phyloP scores from a whole-genome alignment of 2,888 invertebrate genomes.

The Kryphioiulus occultus region DNA sequence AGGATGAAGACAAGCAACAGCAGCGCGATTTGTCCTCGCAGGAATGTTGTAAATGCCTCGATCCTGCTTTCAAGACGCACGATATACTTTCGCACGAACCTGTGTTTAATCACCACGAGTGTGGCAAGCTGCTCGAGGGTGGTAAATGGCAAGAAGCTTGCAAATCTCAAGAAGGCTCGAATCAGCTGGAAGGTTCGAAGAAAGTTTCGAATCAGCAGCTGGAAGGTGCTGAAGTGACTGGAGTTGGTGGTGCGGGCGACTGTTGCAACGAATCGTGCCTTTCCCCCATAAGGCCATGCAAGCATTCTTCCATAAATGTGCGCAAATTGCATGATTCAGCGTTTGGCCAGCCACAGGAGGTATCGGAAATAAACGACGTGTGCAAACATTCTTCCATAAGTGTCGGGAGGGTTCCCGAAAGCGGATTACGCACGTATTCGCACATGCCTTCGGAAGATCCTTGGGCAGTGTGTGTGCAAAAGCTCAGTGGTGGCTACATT shows the following conservation, averaged over 20 bases:
- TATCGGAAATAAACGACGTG: conserved; percentile 28
- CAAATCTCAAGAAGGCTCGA: not conserved
- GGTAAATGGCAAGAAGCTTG: not conserved
- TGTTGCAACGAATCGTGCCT: not conserved
- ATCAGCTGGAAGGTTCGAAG: not conserved
- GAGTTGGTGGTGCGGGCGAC: not conserved
- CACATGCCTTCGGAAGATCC: conserved; percentile 9
- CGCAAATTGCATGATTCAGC: not conserved
- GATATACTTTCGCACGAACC: not conserved
- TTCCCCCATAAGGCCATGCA: conserved; percentile 35
- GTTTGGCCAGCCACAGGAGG: not conserved
- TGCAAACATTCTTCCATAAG: conserved; percentile 17
- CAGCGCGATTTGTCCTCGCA: not conserved
- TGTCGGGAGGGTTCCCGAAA: not conserved
- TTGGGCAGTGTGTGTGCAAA: not conserved
- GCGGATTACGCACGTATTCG: conserved; percentile 15
- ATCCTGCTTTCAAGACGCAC: not conserved
- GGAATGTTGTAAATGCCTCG: not conserved
- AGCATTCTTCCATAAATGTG: conserved; percentile 12
- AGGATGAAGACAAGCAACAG: conserved; percentile 44
- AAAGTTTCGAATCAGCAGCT: not conserved
- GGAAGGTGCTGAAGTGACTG: not conserved
- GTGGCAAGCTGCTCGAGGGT: not conserved
- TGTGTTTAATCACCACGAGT: not conserved
- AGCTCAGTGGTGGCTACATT: not conserved